phyloP scores from a whole-genome alignment of 2,797 vertebrate species.

The Leptatherina wallacei region DNA sequence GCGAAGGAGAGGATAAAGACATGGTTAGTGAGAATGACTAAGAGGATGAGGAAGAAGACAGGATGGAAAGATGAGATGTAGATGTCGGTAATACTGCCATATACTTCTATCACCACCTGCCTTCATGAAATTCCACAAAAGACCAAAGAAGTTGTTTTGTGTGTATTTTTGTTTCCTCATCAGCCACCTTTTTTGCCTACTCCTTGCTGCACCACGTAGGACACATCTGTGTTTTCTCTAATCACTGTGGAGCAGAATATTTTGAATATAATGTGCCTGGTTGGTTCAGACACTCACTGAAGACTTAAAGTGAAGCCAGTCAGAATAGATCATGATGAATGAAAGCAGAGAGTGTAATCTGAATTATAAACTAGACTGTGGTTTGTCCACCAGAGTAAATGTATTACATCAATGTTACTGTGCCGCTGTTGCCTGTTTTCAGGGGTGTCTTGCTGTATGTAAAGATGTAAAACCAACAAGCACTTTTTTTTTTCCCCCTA shows the following conservation, averaged over 20 bases:
- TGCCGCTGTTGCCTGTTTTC: not conserved
- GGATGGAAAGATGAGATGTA: constrained; percentile 21
- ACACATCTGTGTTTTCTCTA: not conserved
- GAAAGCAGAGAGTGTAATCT: constrained; percentile 9
- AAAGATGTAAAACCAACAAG: constrained; percentile 30
- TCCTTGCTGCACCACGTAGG: not conserved
- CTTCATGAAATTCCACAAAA: constrained; percentile 38
- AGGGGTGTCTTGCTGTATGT: constrained; percentile 28
- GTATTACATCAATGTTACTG: not conserved
- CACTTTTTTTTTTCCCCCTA: constrained; percentile 19
- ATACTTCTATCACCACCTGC: constrained; percentile 36
- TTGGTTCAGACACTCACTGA: constrained; percentile 9
- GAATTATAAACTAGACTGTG: not conserved
- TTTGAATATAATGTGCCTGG: not conserved
- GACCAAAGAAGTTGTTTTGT: constrained; percentile 44
- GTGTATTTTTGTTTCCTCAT: constrained; percentile 32
- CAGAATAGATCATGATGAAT: constrained; percentile 9
- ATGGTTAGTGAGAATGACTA: constrained; percentile 9
- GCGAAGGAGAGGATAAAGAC: constrained; percentile 8
- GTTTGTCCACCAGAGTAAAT: constrained; percentile 1
- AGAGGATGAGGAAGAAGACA: constrained; percentile 32
- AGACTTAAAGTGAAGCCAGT: not conserved
- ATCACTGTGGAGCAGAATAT: constrained; percentile 3
- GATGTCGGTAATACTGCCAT: not conserved
- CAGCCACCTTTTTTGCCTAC: not conserved